phyloP scores from a whole-genome alignment of 2,888 invertebrate species.

The Chesias legatella region DNA sequence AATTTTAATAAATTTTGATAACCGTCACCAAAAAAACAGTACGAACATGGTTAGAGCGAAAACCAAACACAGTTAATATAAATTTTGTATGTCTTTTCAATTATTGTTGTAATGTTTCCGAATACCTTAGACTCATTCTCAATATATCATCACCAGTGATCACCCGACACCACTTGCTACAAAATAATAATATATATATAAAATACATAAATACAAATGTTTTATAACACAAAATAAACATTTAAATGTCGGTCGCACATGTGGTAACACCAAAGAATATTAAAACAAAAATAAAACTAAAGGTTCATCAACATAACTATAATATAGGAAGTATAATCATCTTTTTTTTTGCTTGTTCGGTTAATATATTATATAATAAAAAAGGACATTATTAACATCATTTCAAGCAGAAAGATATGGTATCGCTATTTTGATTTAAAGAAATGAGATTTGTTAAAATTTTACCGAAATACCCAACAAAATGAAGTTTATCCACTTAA shows the following conservation, averaged over 20 bases:
- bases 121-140: conserved; percentile 88
- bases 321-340: too few relatives aligned
- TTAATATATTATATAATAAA: too few relatives aligned
- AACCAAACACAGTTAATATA: conserved; percentile 23
- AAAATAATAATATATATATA: conserved; percentile 46
- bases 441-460: too few relatives aligned
- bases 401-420: too few relatives aligned
- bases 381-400: too few relatives aligned
- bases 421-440: too few relatives aligned
- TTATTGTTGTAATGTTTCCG: conserved; percentile 26
- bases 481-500: conserved; percentile 8
- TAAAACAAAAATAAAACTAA: too few relatives aligned
- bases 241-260: too few relatives aligned
- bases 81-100: conserved; percentile 23
- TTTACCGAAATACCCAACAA: conserved; percentile 21
- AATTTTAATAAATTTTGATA: conserved; percentile 17
- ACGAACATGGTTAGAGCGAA: conserved; percentile 28
- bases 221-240: conserved; percentile 10
- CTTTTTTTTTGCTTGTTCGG: too few relatives aligned
- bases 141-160: conserved; percentile 88
- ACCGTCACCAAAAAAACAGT: conserved; percentile 31
- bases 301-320: too few relatives aligned
- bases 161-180: conserved; percentile 79
- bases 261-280: too few relatives aligned
- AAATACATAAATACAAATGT: conserved; percentile 28